A percentile compares a stretch with the other conserved stretches of the same genome.
phyloP scores from a whole-genome alignment of 2,888 invertebrate species.

The Emmelina monodactyla region DNA sequence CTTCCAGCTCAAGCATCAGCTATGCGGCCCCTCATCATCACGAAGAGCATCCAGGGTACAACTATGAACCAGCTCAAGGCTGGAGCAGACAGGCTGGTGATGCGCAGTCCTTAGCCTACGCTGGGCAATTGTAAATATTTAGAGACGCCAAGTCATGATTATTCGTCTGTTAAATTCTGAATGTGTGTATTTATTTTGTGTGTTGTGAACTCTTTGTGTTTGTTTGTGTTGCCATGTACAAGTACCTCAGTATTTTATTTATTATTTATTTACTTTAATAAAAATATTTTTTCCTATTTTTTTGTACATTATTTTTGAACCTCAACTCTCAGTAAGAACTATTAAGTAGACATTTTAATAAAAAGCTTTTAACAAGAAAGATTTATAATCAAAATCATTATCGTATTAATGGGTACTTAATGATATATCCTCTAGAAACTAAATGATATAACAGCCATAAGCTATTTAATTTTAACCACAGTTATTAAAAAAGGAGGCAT shows the following conservation, averaged over 20 bases:
- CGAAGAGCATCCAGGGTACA: slow-evolving; percentile 63
- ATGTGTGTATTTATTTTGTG: slow-evolving; percentile 26
- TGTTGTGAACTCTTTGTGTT: slow-evolving; percentile 26
- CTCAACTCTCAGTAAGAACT: too few relatives aligned
- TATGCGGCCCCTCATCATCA: slow-evolving; percentile 71
- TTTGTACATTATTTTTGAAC: too few relatives aligned
- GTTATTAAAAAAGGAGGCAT: too few relatives aligned
- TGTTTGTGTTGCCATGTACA: slow-evolving; percentile 32
- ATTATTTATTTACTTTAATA: slow-evolving; percentile 27
- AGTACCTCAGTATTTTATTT: slow-evolving; percentile 49
- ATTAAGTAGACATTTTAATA: too few relatives aligned
- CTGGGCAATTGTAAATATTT: slow-evolving; percentile 33
- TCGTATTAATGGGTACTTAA: too few relatives aligned
- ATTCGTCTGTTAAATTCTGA: slow-evolving; percentile 13
- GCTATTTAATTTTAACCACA: too few relatives aligned
- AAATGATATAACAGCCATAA: too few relatives aligned
- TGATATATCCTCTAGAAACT: too few relatives aligned
- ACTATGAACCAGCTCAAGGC: slow-evolving; percentile 62
- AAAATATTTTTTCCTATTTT: slow-evolving; percentile 22
- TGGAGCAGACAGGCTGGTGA: slow-evolving; percentile 73
- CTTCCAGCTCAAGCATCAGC: slow-evolving; percentile 57
- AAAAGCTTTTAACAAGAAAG: too few relatives aligned
- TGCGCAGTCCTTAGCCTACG: slow-evolving; percentile 74
- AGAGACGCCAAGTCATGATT: neutral
- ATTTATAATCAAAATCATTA: too few relatives aligned